Evolutionary conservation across 2,888 invertebrate genomes (phyloP), one percentile per base, ranked within the genome.

Genomic region (Nomada flava): DNA sequence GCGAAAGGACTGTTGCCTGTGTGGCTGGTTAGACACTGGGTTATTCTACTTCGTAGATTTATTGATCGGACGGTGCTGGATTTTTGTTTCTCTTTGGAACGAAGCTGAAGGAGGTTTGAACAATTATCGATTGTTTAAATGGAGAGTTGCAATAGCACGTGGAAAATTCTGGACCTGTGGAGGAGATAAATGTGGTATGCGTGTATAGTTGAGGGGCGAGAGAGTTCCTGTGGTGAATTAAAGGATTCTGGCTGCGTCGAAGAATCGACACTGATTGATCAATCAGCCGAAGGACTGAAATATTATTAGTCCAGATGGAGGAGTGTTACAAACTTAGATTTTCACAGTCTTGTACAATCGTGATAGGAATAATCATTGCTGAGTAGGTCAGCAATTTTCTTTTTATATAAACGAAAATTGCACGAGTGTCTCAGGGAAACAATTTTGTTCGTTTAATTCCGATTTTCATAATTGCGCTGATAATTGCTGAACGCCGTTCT

Each of bases 241-340:
- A 13, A 62, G 52, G 18, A 23, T 52, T 62, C 23, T 50, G 29
- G n/a, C 3, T 29, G 36, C 42, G 36, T 42, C 5, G 11, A 20
- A 60, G 70, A 71, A 60, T 50, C 29, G 23, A 20, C 13, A 23
- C 13, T 62, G 50, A 62, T 71, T 62, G 71, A 53, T 52, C 62
- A 62, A 57, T 69, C 68, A 13, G 36, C 36, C 20, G 53, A 0
- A 20, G 52, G 29, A 10, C 15, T 55, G 26, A 10, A 10, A 20
- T 36, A n/a, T 9, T 20, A 15, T 36, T 18, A 4, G 47, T 15
- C 11, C 47, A 47, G 47, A 15, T 0, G 47, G 13, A 47, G 47
- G 47, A 47, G 47, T 3, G 11, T 47, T 47, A 13, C 47, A 47
- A 47, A 47, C 15, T 47, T 47, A 47, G 47, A 47, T 15, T 47